phyloP scores from a whole-genome alignment of 2,797 vertebrate genomes.

The Ctenopoma multispine region DNA sequence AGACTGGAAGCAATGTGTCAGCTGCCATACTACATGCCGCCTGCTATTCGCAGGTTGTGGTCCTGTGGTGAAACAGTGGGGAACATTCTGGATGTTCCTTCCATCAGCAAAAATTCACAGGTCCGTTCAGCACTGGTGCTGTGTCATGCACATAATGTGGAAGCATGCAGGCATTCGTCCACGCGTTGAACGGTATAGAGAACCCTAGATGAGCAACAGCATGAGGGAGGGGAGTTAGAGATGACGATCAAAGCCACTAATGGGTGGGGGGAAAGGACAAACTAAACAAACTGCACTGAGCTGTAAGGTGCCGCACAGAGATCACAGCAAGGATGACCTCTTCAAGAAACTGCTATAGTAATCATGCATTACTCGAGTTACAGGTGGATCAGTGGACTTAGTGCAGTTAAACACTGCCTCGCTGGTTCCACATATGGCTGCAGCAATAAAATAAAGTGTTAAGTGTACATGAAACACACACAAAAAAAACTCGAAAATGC shows the following conservation, averaged over 20 bases:
- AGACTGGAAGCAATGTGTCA: slow-evolving; percentile 51
- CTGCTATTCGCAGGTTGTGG: slow-evolving; percentile 26
- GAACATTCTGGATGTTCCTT: slow-evolving; percentile 70
- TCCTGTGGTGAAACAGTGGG: slow-evolving; percentile 50
- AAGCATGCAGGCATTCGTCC: slow-evolving; percentile 59
- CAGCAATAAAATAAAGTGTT: neutral
- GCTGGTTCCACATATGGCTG: slow-evolving; percentile 35
- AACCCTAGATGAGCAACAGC: slow-evolving; percentile 38
- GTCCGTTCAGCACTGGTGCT: slow-evolving; percentile 61
- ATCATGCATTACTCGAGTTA: slow-evolving; percentile 29
- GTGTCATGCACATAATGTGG: slow-evolving; percentile 68
- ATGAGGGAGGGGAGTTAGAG: neutral
- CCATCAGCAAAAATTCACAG: slow-evolving; percentile 70
- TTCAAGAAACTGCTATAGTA: slow-evolving; percentile 20
- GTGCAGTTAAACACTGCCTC: neutral
- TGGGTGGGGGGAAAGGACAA: neutral
- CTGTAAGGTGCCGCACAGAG: slow-evolving; percentile 9
- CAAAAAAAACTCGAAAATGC: neutral
- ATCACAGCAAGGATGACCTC: slow-evolving; percentile 5
- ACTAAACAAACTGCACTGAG: neutral
- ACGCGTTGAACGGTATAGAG: slow-evolving; percentile 47
- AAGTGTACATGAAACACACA: neutral
- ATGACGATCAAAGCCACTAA: slow-evolving; percentile 13
- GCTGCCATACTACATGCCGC: slow-evolving; percentile 11
- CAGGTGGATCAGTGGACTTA: slow-evolving; percentile 28